These are phyloP conservation scores for Oxygymnocypris stewartii DNA, from an alignment of 2,113 vertebrate species.

Conservation along the genomic window DNA sequence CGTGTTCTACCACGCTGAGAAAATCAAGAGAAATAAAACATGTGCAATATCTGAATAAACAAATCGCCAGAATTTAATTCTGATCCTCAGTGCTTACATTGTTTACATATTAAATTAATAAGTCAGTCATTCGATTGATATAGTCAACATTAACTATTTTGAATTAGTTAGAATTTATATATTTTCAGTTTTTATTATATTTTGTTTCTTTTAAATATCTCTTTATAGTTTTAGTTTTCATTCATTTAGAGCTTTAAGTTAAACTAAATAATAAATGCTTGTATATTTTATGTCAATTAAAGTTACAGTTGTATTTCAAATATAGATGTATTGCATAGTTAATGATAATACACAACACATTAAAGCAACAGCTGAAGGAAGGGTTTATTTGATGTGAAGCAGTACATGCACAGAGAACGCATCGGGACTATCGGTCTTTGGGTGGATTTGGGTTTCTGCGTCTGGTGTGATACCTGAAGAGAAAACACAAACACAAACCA, in stretches of 20 bases:
- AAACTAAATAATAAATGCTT: neutral
- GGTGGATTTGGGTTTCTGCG: slow-evolving; percentile 60
- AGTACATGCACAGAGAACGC: neutral
- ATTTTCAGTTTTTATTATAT: no score
- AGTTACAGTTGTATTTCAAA: neutral
- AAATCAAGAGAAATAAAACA: neutral
- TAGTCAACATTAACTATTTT: neutral
- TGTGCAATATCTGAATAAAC: neutral
- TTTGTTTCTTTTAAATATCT: no score
- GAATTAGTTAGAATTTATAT: neutral
- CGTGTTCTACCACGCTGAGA: neutral
- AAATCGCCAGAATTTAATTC: neutral
- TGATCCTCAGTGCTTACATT: neutral
- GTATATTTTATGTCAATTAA: no score
- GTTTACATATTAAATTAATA: neutral
- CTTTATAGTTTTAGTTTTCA: no score
- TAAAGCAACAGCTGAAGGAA: neutral
- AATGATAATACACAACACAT: neutral
- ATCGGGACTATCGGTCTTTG: slow-evolving; percentile 60
- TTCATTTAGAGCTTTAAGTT: no score
- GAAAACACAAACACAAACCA: slow-evolving; percentile 43
- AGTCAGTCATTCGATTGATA: neutral
- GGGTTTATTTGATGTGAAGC: slow-evolving; percentile 5
- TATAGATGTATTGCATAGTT: neutral
- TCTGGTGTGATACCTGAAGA: slow-evolving; percentile 65